These are phyloP conservation scores for Rynchops niger DNA, from an alignment of 2,113 vertebrate species.

Conservation along the genomic window DNA sequence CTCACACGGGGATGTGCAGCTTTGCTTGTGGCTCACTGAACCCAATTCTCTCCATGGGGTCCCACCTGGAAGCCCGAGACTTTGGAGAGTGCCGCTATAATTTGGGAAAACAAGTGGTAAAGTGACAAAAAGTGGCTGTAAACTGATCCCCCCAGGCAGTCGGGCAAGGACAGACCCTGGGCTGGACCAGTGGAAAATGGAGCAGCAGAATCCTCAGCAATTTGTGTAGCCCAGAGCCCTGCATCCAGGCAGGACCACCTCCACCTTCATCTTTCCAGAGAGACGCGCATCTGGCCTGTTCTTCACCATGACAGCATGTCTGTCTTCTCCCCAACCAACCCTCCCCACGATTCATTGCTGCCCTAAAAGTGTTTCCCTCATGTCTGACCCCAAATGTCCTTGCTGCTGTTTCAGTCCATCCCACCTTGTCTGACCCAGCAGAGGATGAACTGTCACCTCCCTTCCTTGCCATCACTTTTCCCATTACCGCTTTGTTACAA, in stretches of 20 bases:
- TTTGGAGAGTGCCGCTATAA: rapidly evolving
- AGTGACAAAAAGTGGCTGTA: neutral
- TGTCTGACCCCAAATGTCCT: neutral
- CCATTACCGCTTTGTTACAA: neutral
- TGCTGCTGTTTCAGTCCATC: neutral
- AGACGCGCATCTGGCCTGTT: neutral
- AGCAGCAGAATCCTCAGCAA: neutral
- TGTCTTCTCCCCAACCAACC: neutral
- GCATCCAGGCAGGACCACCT: neutral
- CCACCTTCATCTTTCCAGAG: neutral
- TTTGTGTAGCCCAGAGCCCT: neutral
- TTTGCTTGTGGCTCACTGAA: neutral
- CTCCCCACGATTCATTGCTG: rapidly evolving
- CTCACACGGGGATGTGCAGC: neutral
- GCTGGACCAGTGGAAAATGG: neutral
- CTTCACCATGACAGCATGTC: rapidly evolving
- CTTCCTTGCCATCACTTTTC: neutral
- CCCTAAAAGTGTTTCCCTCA: neutral
- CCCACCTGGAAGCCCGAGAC: neutral
- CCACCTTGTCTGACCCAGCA: neutral
- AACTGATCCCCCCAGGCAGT: neutral
- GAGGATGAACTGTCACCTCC: neutral
- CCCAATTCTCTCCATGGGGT: neutral
- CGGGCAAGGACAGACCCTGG: neutral
- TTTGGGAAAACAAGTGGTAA: neutral